Evolutionary conservation across 2,797 vertebrate genomes (phyloP).

Genomic region (Sebastes hubbsi): DNA sequence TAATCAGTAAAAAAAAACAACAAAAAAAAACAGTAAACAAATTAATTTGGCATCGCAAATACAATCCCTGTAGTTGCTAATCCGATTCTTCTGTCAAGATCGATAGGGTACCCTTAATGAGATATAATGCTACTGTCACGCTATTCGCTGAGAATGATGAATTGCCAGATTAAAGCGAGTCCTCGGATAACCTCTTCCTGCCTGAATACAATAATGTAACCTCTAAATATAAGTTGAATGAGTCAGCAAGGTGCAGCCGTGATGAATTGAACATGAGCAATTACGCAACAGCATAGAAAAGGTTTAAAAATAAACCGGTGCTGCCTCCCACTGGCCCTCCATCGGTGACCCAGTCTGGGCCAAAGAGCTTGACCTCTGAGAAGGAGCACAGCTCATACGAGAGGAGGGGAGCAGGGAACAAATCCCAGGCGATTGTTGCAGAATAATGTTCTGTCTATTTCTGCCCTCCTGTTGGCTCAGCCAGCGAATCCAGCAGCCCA

Average conservation of each 20-base stretch:
- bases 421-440: constrained; percentile 40
- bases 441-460: constrained; percentile 61
- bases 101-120: constrained; percentile 6
- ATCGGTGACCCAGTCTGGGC: constrained; percentile 45
- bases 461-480: constrained; percentile 46
- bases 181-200: constrained; percentile 26
- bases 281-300: constrained; percentile 44
- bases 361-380: constrained; percentile 55
- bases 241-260: constrained; percentile 46
- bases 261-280: constrained; percentile 56
- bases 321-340: constrained; percentile 28
- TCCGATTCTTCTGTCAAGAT: constrained; percentile 13
- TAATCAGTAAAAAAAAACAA: background rate
- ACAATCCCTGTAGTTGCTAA: background rate
- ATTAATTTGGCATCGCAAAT: background rate
- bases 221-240: constrained; percentile 43
- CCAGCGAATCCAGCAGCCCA: constrained; percentile 56
- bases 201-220: constrained; percentile 12
- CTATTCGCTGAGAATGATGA: constrained; percentile 31
- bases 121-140: constrained; percentile 18
- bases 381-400: constrained; percentile 43
- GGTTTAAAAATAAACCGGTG: constrained; percentile 52
- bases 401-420: constrained; percentile 22
- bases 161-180: constrained; percentile 11
- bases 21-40: background rate